Evolutionary conservation across 2,888 invertebrate genomes (phyloP), one percentile per base, ranked within the genome.

Genomic region (Bimastos eiseni): DNA sequence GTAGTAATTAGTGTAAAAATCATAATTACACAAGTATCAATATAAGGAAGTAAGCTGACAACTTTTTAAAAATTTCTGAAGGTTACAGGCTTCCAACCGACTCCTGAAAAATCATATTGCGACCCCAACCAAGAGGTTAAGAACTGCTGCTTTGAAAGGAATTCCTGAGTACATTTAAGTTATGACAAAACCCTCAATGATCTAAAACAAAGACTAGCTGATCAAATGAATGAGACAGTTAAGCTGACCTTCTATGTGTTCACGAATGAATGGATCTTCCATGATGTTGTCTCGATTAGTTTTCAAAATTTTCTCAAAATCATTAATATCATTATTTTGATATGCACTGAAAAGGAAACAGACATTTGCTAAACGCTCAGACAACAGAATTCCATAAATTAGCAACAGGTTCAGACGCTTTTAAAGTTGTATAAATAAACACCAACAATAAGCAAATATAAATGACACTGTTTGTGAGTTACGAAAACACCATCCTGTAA

Each of bases 241-340:
- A 70, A n/a, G n/a, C 70, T 70, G 30, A 70, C 96, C 97, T 96
- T 99, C 99, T 94, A 99, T 99, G 95, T 99, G 99, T 95, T 99
- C 99, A 93, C 98, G 96, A 94, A 99, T 99, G 95, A 99, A 99
- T 0, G 98, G 98, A 96, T 99, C 99, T 94, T 98, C 98, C 99
- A 99, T 99, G 92, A 99, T 99, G 94, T 98, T 98, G 95, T 97
- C 97, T 94, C 97, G 96, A 96, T 99, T 98, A 94, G 97, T 97
- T 94, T 98, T 97, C 91, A 99, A 96, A 93, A 99, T 99, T 92
- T 97, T 97, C 95, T 99, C 99, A 96, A 99, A 99, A 94, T 98
- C 98, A 95, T 98, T 98, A 92, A 99, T 99, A 95, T 99, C 99
- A 95, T 99, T 98, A 95, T 98, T 98, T 95, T 99, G 99, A 95